Conservation (phyloP, 1,140 invertebrate genomes). For the Pseudomyrmex dendroicus region DNA sequence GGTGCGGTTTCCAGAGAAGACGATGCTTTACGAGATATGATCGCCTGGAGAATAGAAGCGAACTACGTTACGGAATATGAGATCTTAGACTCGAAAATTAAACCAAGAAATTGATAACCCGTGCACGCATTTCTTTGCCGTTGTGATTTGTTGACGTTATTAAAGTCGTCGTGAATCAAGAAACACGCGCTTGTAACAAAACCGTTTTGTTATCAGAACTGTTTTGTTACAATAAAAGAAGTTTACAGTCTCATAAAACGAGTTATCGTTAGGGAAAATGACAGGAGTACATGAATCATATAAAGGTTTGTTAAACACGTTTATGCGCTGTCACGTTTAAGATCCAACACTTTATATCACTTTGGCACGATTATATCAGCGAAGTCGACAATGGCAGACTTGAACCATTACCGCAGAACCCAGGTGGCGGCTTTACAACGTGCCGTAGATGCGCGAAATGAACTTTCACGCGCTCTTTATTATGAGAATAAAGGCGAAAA, state of each 20-base stretch:
- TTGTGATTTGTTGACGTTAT: neutral
- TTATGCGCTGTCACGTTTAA: conserved; percentile 11
- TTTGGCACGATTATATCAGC: conserved; percentile 43
- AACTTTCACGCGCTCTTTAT: conserved; percentile 36
- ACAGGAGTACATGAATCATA: conserved; percentile 11
- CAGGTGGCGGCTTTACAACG: conserved; percentile 25
- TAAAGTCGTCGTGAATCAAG: neutral
- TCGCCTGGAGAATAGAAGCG: conserved; percentile 35
- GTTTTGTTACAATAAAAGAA: conserved; percentile 11
- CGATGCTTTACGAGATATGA: conserved; percentile 54
- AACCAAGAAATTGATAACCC: too few species aligned
- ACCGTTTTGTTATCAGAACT: neutral
- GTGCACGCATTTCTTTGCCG: neutral
- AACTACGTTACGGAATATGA: conserved; percentile 5
- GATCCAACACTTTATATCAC: conserved; percentile 45
- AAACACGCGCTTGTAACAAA: neutral
- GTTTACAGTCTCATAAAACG: conserved; percentile 35
- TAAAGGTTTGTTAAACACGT: conserved; percentile 27
- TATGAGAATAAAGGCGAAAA: conserved; percentile 15
- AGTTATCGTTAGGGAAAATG: conserved; percentile 31
- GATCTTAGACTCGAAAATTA: conserved; percentile 8
- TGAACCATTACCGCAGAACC: conserved; percentile 22
- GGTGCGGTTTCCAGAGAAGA: neutral
- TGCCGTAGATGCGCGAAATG: conserved; percentile 15
- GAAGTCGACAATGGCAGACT: conserved; percentile 24